Evolutionary conservation across 1,140 invertebrate species (phyloP).

Genomic region (Penaeus indicus): DNA sequence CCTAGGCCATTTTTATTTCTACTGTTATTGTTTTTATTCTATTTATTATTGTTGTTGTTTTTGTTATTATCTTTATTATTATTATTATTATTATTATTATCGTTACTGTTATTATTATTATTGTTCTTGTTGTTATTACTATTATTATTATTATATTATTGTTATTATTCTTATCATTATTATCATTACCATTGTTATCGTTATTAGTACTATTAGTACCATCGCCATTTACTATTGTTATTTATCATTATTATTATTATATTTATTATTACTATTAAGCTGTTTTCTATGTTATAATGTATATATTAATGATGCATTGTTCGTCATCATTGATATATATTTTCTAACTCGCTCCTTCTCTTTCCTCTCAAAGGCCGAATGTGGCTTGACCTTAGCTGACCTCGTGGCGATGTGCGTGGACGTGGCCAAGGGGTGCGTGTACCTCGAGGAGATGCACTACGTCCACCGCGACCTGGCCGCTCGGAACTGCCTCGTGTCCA

Average conservation of each 20-base stretch:
- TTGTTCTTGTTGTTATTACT: too few species aligned
- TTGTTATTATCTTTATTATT: slow-evolving; percentile 37
- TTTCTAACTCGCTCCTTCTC: neutral
- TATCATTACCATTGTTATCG: neutral
- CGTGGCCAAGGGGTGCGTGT: slow-evolving; percentile 91
- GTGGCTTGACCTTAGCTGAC: slow-evolving; percentile 81
- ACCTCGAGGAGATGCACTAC: slow-evolving; percentile 93
- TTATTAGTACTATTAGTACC: too few species aligned
- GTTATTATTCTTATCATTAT: neutral
- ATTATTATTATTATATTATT: neutral
- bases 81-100: too few species aligned
- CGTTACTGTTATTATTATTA: too few species aligned
- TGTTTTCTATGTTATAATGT: too few species aligned
- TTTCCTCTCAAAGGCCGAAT: slow-evolving; percentile 57
- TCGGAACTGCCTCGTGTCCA: slow-evolving; percentile 81
- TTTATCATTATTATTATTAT: neutral
- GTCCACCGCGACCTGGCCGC: slow-evolving; percentile 91
- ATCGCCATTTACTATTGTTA: neutral
- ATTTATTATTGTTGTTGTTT: neutral
- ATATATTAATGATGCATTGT: neutral
- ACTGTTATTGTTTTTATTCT: too few species aligned
- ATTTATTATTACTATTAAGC: neutral
- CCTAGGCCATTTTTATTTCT: too few species aligned
- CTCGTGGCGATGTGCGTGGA: slow-evolving; percentile 93
- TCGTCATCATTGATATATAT: neutral